These are phyloP conservation scores for Paramormyrops hopkinsi DNA, from an alignment of 2,797 vertebrate genomes.

Conservation along the genomic window DNA sequence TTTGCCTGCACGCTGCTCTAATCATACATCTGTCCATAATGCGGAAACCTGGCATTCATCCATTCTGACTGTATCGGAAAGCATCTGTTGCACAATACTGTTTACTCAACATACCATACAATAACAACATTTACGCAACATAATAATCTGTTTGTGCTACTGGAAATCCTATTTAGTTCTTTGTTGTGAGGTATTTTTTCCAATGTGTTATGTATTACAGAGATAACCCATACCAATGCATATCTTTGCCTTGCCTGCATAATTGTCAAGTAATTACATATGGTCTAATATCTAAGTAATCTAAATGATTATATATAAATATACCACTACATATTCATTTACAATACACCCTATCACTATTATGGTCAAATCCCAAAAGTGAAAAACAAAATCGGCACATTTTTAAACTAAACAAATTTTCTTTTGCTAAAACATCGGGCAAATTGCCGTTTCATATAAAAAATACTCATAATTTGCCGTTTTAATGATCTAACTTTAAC, in stretches of 20 bases:
- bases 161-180: background rate
- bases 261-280: background rate
- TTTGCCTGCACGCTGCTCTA: background rate
- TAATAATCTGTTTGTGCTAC: background rate
- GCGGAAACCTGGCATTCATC: background rate
- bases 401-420: background rate
- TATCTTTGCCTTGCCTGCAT: background rate
- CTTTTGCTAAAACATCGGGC: background rate
- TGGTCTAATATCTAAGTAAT: background rate
- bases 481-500: background rate
- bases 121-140: background rate
- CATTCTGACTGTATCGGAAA: background rate
- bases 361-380: background rate
- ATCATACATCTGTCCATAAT: background rate
- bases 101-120: conserved; percentile 3
- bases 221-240: background rate
- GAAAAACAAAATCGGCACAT: background rate
- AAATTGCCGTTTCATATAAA: background rate
- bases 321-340: background rate
- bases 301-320: background rate
- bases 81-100: background rate
- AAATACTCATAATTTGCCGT: background rate
- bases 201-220: background rate
- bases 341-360: background rate
- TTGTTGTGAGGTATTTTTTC: background rate